Evolutionary conservation across 2,888 invertebrate genomes (phyloP).

Genomic region (Sabatieria punctata): DNA sequence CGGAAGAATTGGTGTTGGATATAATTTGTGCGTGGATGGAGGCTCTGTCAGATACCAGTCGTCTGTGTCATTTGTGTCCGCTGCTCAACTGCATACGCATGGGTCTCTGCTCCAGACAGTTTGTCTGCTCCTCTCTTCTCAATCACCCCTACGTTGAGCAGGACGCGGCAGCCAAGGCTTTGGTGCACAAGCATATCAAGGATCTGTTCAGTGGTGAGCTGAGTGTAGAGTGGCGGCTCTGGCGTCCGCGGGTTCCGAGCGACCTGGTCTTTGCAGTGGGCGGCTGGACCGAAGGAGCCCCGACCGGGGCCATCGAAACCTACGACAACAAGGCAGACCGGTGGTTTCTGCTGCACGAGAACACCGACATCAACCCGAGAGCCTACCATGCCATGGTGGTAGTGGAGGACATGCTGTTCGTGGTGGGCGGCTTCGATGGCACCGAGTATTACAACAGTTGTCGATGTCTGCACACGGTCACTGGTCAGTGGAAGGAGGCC

Average conservation of each 20-base stretch:
- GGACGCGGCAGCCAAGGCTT: neutral
- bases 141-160: neutral
- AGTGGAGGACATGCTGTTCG: constrained; percentile 30
- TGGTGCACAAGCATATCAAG: neutral
- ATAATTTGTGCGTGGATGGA: neutral
- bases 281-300: constrained; percentile 53
- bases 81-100: neutral
- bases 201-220: neutral
- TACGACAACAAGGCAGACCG: constrained; percentile 43
- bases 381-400: constrained; percentile 55
- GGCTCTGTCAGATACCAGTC: neutral
- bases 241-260: constrained; percentile 46
- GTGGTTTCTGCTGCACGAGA: constrained; percentile 52
- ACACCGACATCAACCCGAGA: constrained; percentile 50
- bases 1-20: neutral
- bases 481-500: constrained; percentile 2
- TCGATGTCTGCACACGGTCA: constrained; percentile 5
- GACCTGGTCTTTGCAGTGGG: constrained; percentile 40
- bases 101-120: neutral
- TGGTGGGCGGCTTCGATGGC: constrained; percentile 38
- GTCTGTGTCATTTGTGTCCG: neutral
- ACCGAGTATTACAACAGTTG: constrained; percentile 32
- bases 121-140: neutral
- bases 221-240: neutral
- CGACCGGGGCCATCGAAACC: constrained; percentile 46